Evolutionary conservation across 1,140 invertebrate genomes (phyloP).

Genomic region (Tyrophagus putrescentiae): DNA sequence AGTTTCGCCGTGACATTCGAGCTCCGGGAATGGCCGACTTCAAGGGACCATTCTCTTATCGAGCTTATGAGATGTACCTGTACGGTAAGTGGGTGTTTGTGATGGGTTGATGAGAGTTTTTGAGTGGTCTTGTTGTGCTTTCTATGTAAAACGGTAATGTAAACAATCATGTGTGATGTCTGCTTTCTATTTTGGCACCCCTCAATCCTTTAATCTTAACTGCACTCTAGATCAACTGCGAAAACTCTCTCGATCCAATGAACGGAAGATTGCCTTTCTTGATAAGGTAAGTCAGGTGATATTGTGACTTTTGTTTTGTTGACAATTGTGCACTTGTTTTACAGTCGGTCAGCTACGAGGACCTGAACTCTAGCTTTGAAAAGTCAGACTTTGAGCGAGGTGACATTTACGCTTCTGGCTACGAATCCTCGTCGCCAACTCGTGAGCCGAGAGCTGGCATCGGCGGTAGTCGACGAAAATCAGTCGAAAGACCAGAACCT

Average conservation of each 20-base stretch:
- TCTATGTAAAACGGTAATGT: not conserved
- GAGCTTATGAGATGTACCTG: slow-evolving; percentile 75
- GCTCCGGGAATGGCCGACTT: slow-evolving; percentile 53
- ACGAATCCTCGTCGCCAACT: no score
- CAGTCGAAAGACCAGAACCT: no score
- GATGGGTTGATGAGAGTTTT: not conserved
- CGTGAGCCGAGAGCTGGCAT: no score
- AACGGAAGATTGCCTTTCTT: slow-evolving; percentile 24
- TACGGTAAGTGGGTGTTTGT: slow-evolving; percentile 46
- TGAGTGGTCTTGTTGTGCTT: not conserved
- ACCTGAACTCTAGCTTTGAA: slow-evolving; percentile 15
- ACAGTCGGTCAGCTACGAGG: slow-evolving; percentile 21
- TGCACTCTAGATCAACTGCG: slow-evolving; percentile 26
- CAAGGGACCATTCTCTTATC: slow-evolving; percentile 55
- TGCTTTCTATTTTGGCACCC: not conserved
- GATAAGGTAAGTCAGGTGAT: slow-evolving; percentile 6
- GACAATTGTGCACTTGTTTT: not conserved
- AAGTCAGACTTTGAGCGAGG: no score
- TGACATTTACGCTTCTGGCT: no score
- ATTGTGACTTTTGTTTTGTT: slow-evolving; percentile 5
- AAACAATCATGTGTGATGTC: not conserved
- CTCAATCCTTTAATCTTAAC: slow-evolving; percentile 14
- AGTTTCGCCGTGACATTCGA: slow-evolving; percentile 59
- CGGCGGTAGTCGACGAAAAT: no score
- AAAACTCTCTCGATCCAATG: slow-evolving; percentile 26